phyloP scores from a whole-genome alignment of 2,888 invertebrate species.

The Blera fallax region DNA sequence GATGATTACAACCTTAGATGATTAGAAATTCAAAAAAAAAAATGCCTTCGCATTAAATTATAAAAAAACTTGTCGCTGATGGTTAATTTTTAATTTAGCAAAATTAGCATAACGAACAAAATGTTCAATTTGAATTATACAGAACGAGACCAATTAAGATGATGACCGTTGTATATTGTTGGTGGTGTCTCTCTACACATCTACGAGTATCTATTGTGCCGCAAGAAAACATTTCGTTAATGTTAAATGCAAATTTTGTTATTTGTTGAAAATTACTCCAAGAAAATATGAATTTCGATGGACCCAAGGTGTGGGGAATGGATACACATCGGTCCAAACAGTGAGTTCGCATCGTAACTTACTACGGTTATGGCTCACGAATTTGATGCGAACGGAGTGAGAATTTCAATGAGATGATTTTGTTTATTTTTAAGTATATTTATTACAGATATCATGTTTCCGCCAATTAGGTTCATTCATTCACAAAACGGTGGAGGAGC shows the following conservation, averaged over 20 bases:
- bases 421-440: conserved; percentile 2
- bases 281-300: not conserved
- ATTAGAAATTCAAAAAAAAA: conserved; percentile 27
- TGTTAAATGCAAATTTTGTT: conserved; percentile 14
- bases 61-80: conserved; percentile 22
- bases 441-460: conserved; percentile 26
- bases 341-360: conserved; percentile 11
- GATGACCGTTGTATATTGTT: conserved; percentile 9
- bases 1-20: not conserved
- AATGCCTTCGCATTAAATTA: conserved; percentile 7
- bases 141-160: conserved; percentile 32
- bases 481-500: not conserved
- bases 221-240: not conserved
- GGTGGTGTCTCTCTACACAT: not conserved
- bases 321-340: not conserved
- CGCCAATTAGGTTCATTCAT: conserved; percentile 26
- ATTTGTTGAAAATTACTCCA: not conserved
- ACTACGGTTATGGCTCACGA: not conserved
- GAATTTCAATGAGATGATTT: conserved; percentile 16
- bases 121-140: conserved; percentile 33
- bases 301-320: not conserved
- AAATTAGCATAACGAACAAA: conserved; percentile 54
- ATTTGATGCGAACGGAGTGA: not conserved
- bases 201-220: not conserved
- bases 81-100: conserved; percentile 41